phyloP scores from a whole-genome alignment of 2,113 vertebrate species.

The Phainopepla nitens region DNA sequence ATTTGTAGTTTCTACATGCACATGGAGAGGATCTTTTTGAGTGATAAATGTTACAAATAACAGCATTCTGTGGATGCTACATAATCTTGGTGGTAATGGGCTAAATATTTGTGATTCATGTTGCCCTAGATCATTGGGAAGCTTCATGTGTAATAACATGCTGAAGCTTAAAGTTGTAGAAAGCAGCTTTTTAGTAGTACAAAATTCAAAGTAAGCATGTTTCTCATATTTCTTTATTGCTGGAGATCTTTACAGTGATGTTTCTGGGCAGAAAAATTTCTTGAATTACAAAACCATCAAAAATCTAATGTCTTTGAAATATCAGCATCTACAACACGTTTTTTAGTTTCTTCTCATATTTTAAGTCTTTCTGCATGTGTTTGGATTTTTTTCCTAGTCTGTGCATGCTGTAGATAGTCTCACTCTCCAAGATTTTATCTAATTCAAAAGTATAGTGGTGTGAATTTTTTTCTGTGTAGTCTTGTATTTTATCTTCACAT shows the following conservation, averaged over 20 bases:
- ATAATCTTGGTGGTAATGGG: background rate
- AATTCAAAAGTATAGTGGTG: background rate
- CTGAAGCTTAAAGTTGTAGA: background rate
- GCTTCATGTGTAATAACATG: background rate
- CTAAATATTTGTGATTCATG: background rate
- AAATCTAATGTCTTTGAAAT: background rate
- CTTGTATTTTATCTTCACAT: background rate
- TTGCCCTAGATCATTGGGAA: background rate
- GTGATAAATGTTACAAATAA: background rate
- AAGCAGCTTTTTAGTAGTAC: background rate
- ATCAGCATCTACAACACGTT: fast-evolving
- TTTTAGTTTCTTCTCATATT: background rate
- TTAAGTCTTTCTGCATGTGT: fast-evolving
- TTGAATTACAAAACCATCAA: background rate
- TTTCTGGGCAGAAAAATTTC: background rate
- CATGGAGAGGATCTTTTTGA: background rate
- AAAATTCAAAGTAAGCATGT: background rate
- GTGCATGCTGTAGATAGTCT: background rate
- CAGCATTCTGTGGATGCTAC: background rate
- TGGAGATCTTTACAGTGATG: background rate
- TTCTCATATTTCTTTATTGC: background rate
- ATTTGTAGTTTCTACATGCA: background rate
- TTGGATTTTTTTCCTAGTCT: background rate
- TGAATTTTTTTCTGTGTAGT: background rate
- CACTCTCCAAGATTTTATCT: background rate